Evolutionary conservation across 1,140 invertebrate species (phyloP).

Genomic region (Nasonia giraulti): DNA sequence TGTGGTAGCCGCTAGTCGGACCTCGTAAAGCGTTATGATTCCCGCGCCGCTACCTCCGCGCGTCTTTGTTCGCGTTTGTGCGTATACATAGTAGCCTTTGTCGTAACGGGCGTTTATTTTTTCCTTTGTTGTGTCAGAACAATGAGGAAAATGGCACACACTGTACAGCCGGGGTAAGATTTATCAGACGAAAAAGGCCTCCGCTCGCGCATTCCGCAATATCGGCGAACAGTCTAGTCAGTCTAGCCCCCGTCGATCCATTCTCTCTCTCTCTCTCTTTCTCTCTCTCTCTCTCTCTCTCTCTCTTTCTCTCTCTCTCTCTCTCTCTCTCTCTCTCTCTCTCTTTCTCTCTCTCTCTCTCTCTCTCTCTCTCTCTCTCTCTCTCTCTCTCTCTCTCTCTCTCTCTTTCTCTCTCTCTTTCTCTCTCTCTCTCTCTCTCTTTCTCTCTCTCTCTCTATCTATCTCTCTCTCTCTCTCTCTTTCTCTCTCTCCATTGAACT

Average conservation of each 20-base stretch:
- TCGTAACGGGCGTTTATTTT: neutral
- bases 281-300: slow-evolving; percentile 56
- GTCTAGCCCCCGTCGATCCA: neutral
- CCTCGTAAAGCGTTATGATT: slow-evolving; percentile 47
- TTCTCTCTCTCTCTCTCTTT: slow-evolving; percentile 8
- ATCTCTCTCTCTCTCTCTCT: no score
- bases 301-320: slow-evolving; percentile 38
- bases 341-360: slow-evolving; percentile 54
- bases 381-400: slow-evolving; percentile 2
- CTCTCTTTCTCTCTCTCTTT: slow-evolving; percentile 40
- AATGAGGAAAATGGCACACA: neutral
- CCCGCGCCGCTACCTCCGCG: slow-evolving; percentile 14
- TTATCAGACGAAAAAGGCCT: slow-evolving; percentile 1
- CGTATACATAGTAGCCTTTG: neutral
- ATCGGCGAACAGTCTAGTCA: neutral
- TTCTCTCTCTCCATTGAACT: slow-evolving; percentile 67
- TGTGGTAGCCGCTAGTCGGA: neutral
- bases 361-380: slow-evolving; percentile 49
- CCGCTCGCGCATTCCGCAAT: neutral
- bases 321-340: slow-evolving; percentile 54
- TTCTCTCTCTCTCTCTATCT: neutral
- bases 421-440: slow-evolving; percentile 59
- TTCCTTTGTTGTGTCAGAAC: neutral
- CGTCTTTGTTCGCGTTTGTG: slow-evolving; percentile 47
- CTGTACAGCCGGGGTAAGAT: neutral